phyloP scores from a whole-genome alignment of 2,888 invertebrate species.

The Pristionchus fissidentatus region DNA sequence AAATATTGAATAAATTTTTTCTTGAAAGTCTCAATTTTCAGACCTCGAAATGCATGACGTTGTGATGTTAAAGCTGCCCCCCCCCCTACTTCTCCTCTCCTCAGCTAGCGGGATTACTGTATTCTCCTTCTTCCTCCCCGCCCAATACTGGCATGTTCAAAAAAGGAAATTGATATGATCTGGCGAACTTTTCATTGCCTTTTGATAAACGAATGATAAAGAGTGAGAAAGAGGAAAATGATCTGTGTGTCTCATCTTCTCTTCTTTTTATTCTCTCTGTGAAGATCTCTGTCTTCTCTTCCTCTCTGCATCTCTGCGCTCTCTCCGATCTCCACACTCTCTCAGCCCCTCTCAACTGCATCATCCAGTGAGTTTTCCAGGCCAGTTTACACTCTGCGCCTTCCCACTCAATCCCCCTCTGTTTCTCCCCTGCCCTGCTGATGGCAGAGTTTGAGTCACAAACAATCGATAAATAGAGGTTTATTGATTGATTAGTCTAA shows the following conservation, averaged over 20 bases:
- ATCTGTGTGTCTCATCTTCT: conserved; percentile 21
- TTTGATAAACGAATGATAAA: background rate
- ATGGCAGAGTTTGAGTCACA: background rate
- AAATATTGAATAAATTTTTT: too few species aligned
- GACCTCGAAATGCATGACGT: too few species aligned
- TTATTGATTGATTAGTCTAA: background rate
- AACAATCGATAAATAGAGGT: background rate
- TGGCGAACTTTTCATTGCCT: too few species aligned
- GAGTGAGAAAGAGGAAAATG: conserved; percentile 3
- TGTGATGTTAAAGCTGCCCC: too few species aligned
- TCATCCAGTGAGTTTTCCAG: conserved; percentile 34
- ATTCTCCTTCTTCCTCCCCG: too few species aligned
- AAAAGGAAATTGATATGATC: too few species aligned
- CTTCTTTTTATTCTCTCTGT: conserved; percentile 25
- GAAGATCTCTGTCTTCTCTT: background rate
- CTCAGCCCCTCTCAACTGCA: conserved; percentile 23
- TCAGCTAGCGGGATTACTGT: too few species aligned
- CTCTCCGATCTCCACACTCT: conserved; percentile 15
- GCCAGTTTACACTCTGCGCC: conserved; percentile 37
- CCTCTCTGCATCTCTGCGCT: background rate
- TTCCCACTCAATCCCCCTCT: conserved; percentile 36
- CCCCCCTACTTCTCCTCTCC: too few species aligned
- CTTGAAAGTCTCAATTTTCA: too few species aligned
- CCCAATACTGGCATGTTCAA: too few species aligned
- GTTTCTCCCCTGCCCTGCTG: background rate